A percentile compares a stretch with the other conserved stretches of the same genome.
These are phyloP conservation scores for Macropodus opercularis DNA, from an alignment of 2,797 vertebrate species.

Conservation along the genomic window DNA sequence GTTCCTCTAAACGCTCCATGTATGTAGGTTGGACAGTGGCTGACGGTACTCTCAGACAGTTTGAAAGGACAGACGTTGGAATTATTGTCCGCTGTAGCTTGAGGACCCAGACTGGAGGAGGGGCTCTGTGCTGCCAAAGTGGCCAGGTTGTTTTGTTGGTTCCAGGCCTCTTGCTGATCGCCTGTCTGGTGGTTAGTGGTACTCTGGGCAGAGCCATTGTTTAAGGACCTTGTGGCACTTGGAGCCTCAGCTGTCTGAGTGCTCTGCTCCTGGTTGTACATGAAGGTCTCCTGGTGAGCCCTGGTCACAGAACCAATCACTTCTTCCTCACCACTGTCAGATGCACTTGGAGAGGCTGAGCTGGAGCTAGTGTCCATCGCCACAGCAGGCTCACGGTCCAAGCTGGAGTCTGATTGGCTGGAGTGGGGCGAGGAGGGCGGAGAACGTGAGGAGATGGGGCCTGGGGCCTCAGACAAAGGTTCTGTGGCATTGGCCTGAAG, in stretches of 20 bases:
- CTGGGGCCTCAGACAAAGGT: conserved; percentile 25
- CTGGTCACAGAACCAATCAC: conserved; percentile 89
- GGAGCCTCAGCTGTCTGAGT: conserved; percentile 46
- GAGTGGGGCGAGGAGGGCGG: conserved; percentile 51
- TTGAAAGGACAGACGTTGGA: conserved; percentile 79
- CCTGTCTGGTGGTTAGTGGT: conserved; percentile 50
- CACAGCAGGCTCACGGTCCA: conserved; percentile 39
- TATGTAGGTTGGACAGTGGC: conserved; percentile 81
- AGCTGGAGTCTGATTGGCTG: conserved; percentile 61
- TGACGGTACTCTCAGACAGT: conserved; percentile 70
- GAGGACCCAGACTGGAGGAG: conserved; percentile 18
- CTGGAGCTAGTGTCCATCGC: conserved; percentile 77
- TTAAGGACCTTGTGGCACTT: rapidly evolving
- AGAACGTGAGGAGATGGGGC: conserved; percentile 42
- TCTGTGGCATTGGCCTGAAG: conserved; percentile 22
- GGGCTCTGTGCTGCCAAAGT: conserved; percentile 40
- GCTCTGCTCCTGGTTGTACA: conserved; percentile 90
- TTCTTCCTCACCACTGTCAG: conserved; percentile 92
- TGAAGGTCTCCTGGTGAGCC: conserved; percentile 91
- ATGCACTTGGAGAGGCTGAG: conserved; percentile 65
- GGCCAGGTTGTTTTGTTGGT: conserved; percentile 63
- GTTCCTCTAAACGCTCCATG: conserved; percentile 68
- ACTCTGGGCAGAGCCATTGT: conserved; percentile 30
- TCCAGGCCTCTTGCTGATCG: conserved; percentile 66
- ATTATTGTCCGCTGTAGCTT: conserved; percentile 32